Evolutionary conservation across 2,888 invertebrate genomes (phyloP).

Genomic region (Eupithecia subfuscata): DNA sequence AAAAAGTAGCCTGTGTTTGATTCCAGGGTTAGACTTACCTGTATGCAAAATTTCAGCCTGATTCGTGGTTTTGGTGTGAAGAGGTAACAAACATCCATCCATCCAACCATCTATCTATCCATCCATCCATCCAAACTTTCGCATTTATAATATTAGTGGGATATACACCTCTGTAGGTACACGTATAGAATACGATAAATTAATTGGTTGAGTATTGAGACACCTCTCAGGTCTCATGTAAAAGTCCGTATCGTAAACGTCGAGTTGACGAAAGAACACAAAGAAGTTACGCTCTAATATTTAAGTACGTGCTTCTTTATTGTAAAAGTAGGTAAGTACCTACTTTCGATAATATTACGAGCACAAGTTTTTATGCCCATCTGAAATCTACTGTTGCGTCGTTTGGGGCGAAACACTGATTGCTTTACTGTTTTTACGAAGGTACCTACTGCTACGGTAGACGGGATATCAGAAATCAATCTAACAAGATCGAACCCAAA

Average conservation of each 20-base stretch:
- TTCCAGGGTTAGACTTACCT: too few relatives aligned
- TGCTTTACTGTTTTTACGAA: not conserved
- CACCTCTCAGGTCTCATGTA: not conserved
- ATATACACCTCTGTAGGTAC: too few relatives aligned
- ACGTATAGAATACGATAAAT: too few relatives aligned
- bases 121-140: too few relatives aligned
- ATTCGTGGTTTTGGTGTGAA: too few relatives aligned
- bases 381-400: not conserved
- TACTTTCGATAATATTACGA: conserved; percentile 27
- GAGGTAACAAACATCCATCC: too few relatives aligned
- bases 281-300: conserved; percentile 37
- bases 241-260: conserved; percentile 31
- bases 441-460: not conserved
- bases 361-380: conserved; percentile 27
- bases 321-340: conserved; percentile 5
- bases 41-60: too few relatives aligned
- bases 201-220: too few relatives aligned
- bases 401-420: not conserved
- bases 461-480: not conserved
- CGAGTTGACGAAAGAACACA: conserved; percentile 1
- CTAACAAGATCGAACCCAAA: too few relatives aligned
- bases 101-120: too few relatives aligned
- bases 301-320: conserved; percentile 32
- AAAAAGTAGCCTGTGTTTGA: too few relatives aligned
- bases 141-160: too few relatives aligned